Base-by-base conservation (phyloP, 2,888 invertebrate species). In the Erebia ligea region DNA sequence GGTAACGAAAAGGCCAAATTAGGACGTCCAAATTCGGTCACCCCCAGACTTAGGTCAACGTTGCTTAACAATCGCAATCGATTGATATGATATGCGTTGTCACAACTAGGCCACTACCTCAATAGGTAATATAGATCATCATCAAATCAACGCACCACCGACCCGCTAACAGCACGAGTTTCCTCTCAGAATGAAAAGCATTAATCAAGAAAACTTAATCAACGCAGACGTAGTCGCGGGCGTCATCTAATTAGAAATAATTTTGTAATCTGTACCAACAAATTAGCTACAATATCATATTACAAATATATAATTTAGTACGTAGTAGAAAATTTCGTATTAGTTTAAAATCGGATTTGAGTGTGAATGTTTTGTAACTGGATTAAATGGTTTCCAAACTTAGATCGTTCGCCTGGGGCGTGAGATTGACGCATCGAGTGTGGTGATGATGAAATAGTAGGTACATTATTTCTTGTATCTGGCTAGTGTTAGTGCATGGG, bases 101-200 rank as follows among this genome's bases (percentile, higher is more conserved):
- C n/a, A n/a, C n/a, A n/a, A n/a, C n/a, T n/a, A n/a, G n/a, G n/a
- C n/a, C n/a, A n/a, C n/a, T n/a, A n/a, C n/a, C n/a, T n/a, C n/a
- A n/a, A n/a, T n/a, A 94, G 97, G 95, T 95, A 62, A 58, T 25
- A 25, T 4, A 25, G 25, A 21, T 1, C 21, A 21, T 21, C 21
- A 21, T 21, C 21, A 21, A 21, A 21, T 21, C 2, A 21, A 21
- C 21, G 1, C 21, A 21, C 21, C 21, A 2, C 21, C 21, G 21
- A 21, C 21, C 21, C 21, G n/a, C n/a, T n/a, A n/a, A n/a, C n/a
- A n/a, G n/a, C n/a, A 21, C 21, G 21, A 21, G 1, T 21, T 21
- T 21, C 21, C 21, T 21, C 21, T 21, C 21, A 21, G 21, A 21
- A 21, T 21, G 21, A 1, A 21, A 21, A 21, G 21, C 21, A 2